These are phyloP conservation scores for Festucalex cinctus DNA, from an alignment of 2,113 vertebrate genomes.

Conservation along the genomic window DNA sequence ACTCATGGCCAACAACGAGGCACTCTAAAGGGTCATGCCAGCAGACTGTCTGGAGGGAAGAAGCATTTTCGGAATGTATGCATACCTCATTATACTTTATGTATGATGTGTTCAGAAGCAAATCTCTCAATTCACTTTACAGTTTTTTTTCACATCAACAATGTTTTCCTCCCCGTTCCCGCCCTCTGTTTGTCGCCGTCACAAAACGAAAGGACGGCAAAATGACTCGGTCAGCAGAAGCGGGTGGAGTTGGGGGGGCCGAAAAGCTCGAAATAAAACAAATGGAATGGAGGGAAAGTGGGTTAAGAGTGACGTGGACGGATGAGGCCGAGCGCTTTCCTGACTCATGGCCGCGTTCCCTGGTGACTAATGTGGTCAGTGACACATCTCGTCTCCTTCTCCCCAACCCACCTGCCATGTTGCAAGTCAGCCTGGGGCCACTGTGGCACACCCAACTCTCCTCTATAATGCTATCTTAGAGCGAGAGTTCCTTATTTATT, in stretches of 20 bases:
- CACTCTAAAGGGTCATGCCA: no score
- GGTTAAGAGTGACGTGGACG: not conserved
- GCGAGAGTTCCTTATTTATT: not conserved
- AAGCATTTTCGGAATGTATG: no score
- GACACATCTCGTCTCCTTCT: constrained; percentile 1
- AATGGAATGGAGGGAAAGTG: not conserved
- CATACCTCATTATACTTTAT: no score
- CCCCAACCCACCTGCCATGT: not conserved
- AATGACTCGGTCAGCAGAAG: not conserved
- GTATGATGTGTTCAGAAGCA: no score
- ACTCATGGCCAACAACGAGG: no score
- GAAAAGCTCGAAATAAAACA: not conserved
- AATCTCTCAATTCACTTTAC: no score
- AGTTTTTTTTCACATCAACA: no score
- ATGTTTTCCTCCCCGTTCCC: not conserved
- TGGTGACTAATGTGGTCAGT: constrained; percentile 6
- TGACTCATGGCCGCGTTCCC: constrained; percentile 3
- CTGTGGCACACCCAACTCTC: not conserved
- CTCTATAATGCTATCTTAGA: not conserved
- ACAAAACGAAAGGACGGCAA: not conserved
- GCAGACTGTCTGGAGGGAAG: no score
- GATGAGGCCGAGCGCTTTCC: not conserved
- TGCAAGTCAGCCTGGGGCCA: not conserved
- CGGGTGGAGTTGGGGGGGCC: not conserved
- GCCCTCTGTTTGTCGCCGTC: not conserved